Evolutionary conservation across 2,797 vertebrate genomes (phyloP).

Genomic region (Discoglossus pictus): DNA sequence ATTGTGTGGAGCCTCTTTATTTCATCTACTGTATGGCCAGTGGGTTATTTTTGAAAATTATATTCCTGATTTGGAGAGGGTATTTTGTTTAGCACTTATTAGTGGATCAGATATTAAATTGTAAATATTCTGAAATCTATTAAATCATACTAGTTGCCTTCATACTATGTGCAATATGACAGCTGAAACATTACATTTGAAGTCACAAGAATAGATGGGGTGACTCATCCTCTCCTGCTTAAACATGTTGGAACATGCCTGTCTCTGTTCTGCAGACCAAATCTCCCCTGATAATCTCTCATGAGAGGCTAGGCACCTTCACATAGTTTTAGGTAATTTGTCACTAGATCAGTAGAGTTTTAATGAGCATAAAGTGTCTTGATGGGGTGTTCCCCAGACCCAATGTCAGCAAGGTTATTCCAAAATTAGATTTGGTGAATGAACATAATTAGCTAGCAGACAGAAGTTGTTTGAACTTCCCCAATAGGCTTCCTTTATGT

Average conservation of each 20-base stretch:
- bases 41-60: no score
- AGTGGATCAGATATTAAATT: neutral
- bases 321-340: constrained; percentile 43
- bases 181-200: constrained; percentile 14
- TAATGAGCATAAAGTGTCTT: constrained; percentile 45
- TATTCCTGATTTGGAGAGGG: no score
- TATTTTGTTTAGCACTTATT: neutral
- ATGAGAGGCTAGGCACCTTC: constrained; percentile 24
- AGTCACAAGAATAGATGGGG: constrained; percentile 12
- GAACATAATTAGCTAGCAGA: constrained; percentile 35
- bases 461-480: neutral
- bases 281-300: constrained; percentile 15
- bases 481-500: no score
- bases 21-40: no score
- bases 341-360: constrained; percentile 44
- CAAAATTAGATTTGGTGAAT: constrained; percentile 41
- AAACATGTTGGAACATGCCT: neutral
- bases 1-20: no score
- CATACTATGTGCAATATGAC: neutral
- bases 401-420: constrained; percentile 39
- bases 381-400: constrained; percentile 22
- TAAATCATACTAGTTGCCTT: neutral
- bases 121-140: neutral
- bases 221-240: constrained; percentile 5
- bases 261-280: neutral